Base-by-base conservation (phyloP, 2,797 vertebrate species). In the Argya squamiceps region DNA sequence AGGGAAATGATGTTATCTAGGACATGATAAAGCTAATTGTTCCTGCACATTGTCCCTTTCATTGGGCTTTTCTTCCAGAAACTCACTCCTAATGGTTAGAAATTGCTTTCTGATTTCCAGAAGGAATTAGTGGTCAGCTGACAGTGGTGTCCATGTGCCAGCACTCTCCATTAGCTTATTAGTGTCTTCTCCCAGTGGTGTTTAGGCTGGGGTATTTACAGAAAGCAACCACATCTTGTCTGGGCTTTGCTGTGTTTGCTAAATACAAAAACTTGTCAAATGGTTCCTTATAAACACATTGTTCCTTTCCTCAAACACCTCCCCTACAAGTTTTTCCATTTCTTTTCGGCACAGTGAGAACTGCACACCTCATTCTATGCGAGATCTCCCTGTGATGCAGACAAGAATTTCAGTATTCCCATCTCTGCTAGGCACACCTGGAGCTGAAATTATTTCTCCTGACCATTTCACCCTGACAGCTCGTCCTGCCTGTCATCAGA, bases 151-250 rank as follows among this genome's bases (percentile, higher is more conserved):
- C 91, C 69, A 7, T 29, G 84, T 80, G 94, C 92, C 93, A 95
- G 86, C 84, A 64, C 1, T 21, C 53, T 67, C 96, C 94, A 96
- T 97, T 96, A 95, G 91, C 81, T 89, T 89, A 87, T 91, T 64
- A 74, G 70, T 50, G 82, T 76, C 83, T 89, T 67, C 91, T 96
- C 88, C 84, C 84, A 63, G 70, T 3, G 17, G 88, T 91, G 78
- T 60, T 86, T 55, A 53, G 4, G 4, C 53, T 30, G n/a, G 39
- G 17, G 24, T 91, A 78, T 81, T 93, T 94, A 96, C 88, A 92
- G 81, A 96, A 96, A 93, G 77, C 83, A 86, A 67, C 52, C 7
- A 0, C 67, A 86, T 78, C 63, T 81, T 71, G 63, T 79, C 74
- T 86, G 26, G 4, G 74, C 69, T 90, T 80, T 70, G 29, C 11